Conservation (phyloP, 2,888 invertebrate genomes). For the Scaptomyza caliginosa region DNA sequence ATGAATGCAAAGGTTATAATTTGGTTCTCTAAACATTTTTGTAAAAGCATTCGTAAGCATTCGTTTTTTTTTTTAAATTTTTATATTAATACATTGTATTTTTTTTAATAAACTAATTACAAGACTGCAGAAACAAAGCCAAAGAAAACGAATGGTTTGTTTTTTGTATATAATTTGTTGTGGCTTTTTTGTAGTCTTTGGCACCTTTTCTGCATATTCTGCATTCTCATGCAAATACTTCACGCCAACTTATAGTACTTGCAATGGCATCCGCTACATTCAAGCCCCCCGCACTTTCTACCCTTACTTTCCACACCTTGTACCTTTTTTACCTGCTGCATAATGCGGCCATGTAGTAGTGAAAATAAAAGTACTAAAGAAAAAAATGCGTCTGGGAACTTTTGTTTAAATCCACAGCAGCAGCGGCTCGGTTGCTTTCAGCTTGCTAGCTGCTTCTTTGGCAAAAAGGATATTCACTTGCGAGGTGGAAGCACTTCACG, state of each 20-base stretch:
- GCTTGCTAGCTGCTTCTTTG: constrained; percentile 6
- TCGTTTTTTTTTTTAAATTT: neutral
- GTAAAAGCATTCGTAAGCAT: neutral
- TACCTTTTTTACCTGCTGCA: constrained; percentile 48
- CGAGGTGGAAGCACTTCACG: constrained; percentile 27
- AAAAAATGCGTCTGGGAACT: constrained; percentile 67
- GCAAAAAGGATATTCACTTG: constrained; percentile 32
- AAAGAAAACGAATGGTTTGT: no score
- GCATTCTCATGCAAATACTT: constrained; percentile 74
- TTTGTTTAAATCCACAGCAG: constrained; percentile 67
- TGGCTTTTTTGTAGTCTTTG: constrained; percentile 12
- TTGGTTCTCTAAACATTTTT: neutral
- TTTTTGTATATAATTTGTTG: constrained; percentile 20
- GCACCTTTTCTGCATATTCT: constrained; percentile 51
- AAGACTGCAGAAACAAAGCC: constrained; percentile 2
- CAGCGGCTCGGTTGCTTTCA: constrained; percentile 16
- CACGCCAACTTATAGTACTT: constrained; percentile 62
- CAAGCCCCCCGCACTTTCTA: constrained; percentile 31
- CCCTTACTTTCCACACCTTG: constrained; percentile 18
- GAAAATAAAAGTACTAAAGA: constrained; percentile 53
- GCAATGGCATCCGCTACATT: constrained; percentile 61
- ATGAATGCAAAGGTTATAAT: constrained; percentile 9
- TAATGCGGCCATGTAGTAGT: constrained; percentile 62
- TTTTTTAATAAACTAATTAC: neutral
- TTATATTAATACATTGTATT: neutral